These are phyloP conservation scores for Mustelus asterias DNA, from an alignment of 2,113 vertebrate genomes.

Conservation along the genomic window DNA sequence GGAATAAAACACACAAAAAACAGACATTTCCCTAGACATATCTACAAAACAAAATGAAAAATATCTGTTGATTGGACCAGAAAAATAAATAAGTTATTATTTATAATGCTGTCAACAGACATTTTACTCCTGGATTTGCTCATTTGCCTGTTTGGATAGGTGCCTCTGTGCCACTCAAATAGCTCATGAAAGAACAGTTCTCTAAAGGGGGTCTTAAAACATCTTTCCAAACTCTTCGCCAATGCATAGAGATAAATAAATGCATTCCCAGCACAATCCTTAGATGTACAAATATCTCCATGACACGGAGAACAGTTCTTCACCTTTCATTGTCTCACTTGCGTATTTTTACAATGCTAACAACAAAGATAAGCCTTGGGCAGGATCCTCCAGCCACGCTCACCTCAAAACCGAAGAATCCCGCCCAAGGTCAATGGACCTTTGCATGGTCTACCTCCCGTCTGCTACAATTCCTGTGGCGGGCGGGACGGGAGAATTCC, in stretches of 20 bases:
- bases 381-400: no score
- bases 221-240: not conserved
- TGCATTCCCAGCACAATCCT: not conserved
- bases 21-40: not conserved
- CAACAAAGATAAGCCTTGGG: not conserved
- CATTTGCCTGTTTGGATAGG: not conserved
- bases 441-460: no score
- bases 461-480: no score
- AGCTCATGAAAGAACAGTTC: not conserved
- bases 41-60: not conserved
- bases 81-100: not conserved
- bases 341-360: not conserved
- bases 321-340: not conserved
- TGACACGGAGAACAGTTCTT: not conserved
- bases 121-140: not conserved
- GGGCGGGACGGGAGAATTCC: no score
- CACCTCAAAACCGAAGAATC: no score
- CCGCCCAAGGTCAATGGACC: no score
- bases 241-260: not conserved
- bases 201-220: not conserved
- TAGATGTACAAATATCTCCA: not conserved
- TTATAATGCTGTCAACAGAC: not conserved
- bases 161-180: not conserved
- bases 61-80: not conserved
- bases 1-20: not conserved